Base-by-base conservation (phyloP, 1,140 invertebrate species). In the Aethina tumida region DNA sequence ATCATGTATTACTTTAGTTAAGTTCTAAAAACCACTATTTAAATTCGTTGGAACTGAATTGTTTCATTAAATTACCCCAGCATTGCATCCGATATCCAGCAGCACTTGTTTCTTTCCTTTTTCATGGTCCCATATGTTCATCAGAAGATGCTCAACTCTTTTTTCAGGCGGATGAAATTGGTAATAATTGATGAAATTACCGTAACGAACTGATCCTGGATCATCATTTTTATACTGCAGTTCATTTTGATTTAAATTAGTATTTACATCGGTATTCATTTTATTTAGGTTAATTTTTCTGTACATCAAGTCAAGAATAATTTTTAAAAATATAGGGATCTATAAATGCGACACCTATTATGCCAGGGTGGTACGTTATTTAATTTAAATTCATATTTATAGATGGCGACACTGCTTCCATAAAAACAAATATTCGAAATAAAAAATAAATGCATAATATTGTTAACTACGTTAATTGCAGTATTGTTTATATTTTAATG, bases 101-200 rank as follows among this genome's bases (percentile, higher is more conserved):
- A 44, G 72, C 71, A 43, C 66, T 59, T 8, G 39, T 25, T 33
- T 56, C 53, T 49, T 19, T 4, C 22, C 14, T 47, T 60, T 53
- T 32, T 41, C 31, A 28, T 59, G n/a, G n/a, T n/a, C 58, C 73
- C 80, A 83, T 54, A 83, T 63, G 46, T 67, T 50, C 35, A 50
- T 49, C 25, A 79, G 70, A 48, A 89, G 62, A 43, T 76, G 64
- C 30, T 67, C 64, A 15, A 79, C 65, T 49, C 84, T 71, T 42
- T 79, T 71, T 35, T 70, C 61, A 15, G 75, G 66, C 28, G 78
- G 71, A 64, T 86, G 80, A 59, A 88, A 88, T 52, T 78, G 64
- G 58, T 89, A 89, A 56, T 88, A 89, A 66, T 87, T 87, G 40
- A 83, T 85, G 52, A 89, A 89, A 62, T 88, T 89, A 42, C 84